Evolutionary conservation across 2,113 vertebrate species (phyloP), one percentile per base, ranked within the genome.

Genomic region (Pungitius pungitius): DNA sequence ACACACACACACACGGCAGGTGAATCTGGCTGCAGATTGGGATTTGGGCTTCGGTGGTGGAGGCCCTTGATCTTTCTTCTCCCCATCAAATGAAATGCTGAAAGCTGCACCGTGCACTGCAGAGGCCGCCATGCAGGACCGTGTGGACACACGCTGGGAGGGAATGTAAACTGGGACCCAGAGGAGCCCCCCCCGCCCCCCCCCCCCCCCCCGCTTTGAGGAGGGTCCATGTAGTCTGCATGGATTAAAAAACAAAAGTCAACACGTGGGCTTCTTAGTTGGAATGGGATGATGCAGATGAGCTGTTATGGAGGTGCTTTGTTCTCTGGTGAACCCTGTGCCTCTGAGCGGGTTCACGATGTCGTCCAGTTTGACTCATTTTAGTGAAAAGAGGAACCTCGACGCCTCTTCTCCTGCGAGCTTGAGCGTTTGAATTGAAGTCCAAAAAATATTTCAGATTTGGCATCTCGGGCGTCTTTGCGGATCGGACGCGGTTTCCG

Each of bases 401-500:
- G 66, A 45, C 0, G 62, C 40, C 26, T 63, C 20, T 52, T 63
- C 45, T 56, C 43, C 15, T 37, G 6, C 12, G 15, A 57, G 61
- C 42, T 52, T 40, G 43, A 59, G 68, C 22, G 15, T 78, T 77
- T 49, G 49, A 77, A 37, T 70, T 75, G 64, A 64, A 60, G 54
- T 40, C 26, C 73, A 82, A 85, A 60, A n/a, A 83, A 87, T 85
- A 80, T 85, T 82, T 73, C 82, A 84, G 62, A 68, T 79, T 51
- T 80, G 76, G 80, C 69, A 62, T 58, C 63, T 86, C 59, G 68
- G 73, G 76, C 74, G 37, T 78, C 59, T 64, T 73, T 39, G 22
- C 59, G 73, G 79, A 75, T 81, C 71, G 73, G 69, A 82, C 69
- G 26, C 45, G 62, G 66, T 63, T n/a, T 80, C 42, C 26, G 39